Evolutionary conservation across 1,140 invertebrate species (phyloP).

Genomic region (Mizuhopecten yessoensis): DNA sequence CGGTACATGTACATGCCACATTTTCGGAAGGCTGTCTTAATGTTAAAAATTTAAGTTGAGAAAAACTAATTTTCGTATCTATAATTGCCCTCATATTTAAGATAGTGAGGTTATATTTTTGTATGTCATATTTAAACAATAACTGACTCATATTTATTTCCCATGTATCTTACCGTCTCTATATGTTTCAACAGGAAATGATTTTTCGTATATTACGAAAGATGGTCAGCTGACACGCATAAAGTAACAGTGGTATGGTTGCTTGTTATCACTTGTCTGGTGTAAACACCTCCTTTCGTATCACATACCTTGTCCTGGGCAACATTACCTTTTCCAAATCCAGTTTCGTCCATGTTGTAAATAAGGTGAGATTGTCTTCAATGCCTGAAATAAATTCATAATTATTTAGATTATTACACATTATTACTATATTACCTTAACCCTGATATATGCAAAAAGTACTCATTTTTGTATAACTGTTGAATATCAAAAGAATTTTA

Average conservation of each 20-base stretch:
- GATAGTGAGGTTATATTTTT: too few species aligned
- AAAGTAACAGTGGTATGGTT: neutral
- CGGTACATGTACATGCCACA: neutral
- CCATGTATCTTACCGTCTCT: constrained; percentile 33
- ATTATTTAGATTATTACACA: too few species aligned
- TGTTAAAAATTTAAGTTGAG: too few species aligned
- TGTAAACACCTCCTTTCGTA: neutral
- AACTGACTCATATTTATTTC: too few species aligned
- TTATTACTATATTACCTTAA: too few species aligned
- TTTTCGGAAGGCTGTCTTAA: neutral
- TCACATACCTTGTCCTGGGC: neutral
- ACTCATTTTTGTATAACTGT: too few species aligned
- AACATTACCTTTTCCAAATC: neutral
- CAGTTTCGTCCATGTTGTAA: constrained; percentile 42
- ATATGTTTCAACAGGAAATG: constrained; percentile 36
- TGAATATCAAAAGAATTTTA: too few species aligned
- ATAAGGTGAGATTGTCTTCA: neutral
- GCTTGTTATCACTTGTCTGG: neutral
- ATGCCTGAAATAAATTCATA: neutral
- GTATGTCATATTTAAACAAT: too few species aligned
- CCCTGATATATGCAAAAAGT: too few species aligned
- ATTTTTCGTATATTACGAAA: constrained; percentile 47
- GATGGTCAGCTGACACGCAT: constrained; percentile 38
- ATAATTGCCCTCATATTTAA: too few species aligned
- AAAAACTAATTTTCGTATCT: too few species aligned